Conservation (phyloP, 23 tunicate species). For the Styela clava region DNA sequence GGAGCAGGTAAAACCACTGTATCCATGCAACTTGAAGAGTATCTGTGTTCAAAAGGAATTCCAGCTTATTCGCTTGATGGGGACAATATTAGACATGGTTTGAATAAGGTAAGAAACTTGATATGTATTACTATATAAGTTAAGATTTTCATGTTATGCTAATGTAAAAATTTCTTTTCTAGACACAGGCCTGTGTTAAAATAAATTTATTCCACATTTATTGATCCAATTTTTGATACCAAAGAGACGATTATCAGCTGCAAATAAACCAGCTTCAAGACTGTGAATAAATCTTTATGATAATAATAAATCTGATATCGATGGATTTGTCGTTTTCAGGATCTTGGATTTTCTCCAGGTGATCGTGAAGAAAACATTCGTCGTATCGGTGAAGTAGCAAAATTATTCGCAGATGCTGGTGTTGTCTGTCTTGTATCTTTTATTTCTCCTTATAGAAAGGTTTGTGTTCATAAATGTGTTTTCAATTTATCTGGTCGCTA, state of each 20-base stretch:
- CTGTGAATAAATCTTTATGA: too few relatives aligned
- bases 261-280: too few relatives aligned
- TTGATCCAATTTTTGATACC: too few relatives aligned
- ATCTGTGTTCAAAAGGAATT: conserved; percentile 90
- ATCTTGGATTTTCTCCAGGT: conserved; percentile 88
- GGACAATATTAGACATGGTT: conserved; percentile 95
- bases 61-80: conserved; percentile 99
- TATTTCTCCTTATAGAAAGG: conserved; percentile 98
- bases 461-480: conserved; percentile 11
- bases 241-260: too few relatives aligned
- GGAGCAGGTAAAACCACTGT: conserved; percentile 99
- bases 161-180: too few relatives aligned
- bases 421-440: conserved; percentile 99
- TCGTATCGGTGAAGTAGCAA: conserved; percentile 97
- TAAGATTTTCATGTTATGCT: neutral
- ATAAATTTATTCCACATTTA: too few relatives aligned
- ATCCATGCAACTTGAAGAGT: conserved; percentile 95
- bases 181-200: too few relatives aligned
- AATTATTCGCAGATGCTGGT: conserved; percentile 98
- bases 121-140: neutral
- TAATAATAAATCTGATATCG: too few relatives aligned
- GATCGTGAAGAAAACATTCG: conserved; percentile 97
- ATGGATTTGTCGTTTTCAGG: too few relatives aligned
- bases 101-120: conserved; percentile 89
- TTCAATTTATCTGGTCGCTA: neutral